These are phyloP conservation scores for Oreochromis niloticus DNA, from an alignment of 2,113 vertebrate genomes.

Conservation along the genomic window DNA sequence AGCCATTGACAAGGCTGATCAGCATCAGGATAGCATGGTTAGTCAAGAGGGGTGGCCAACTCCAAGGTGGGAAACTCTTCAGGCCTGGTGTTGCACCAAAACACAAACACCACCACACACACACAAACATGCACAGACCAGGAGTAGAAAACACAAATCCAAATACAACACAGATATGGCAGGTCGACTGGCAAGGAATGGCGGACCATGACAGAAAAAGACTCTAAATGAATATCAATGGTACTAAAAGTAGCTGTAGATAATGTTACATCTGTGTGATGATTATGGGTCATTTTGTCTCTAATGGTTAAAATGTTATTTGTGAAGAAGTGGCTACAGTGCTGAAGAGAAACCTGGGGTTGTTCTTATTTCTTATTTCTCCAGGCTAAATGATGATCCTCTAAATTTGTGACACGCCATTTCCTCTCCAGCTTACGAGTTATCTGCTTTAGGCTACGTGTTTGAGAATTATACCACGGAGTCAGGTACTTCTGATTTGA, in stretches of 20 bases:
- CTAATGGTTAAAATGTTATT: no score
- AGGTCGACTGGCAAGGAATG: not conserved
- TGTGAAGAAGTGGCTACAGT: no score
- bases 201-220: not conserved
- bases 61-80: not conserved
- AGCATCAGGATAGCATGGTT: not conserved
- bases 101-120: not conserved
- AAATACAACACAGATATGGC: not conserved
- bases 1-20: not conserved
- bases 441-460: no score
- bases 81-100: not conserved
- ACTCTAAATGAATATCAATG: not conserved
- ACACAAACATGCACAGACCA: not conserved
- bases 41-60: not conserved
- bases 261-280: not conserved
- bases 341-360: no score
- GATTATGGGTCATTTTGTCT: no score
- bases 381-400: no score
- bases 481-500: no score
- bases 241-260: not conserved
- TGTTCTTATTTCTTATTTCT: no score
- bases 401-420: no score
- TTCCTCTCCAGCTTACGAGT: no score
- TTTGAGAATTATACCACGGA: no score
- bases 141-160: not conserved